Evolutionary conservation across 2,888 invertebrate genomes (phyloP).

Genomic region (Aspidapion aeneum): DNA sequence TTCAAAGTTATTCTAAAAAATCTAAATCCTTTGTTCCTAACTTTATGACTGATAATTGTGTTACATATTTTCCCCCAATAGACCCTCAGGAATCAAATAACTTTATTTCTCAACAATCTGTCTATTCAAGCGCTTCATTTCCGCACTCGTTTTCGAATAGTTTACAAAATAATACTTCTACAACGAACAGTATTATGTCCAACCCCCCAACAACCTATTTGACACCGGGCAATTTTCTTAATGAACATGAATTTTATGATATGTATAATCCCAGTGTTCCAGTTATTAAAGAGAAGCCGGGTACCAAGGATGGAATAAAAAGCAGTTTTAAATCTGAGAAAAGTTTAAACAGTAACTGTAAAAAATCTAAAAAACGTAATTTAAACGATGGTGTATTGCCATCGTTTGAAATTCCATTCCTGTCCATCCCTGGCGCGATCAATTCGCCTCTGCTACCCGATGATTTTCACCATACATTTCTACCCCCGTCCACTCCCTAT

Average conservation of each 20-base stretch:
- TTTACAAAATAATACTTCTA: conserved; percentile 39
- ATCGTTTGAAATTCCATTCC: conserved; percentile 44
- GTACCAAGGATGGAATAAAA: conserved; percentile 11
- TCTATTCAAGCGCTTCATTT: conserved; percentile 37
- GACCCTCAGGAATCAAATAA: conserved; percentile 41
- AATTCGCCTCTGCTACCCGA: conserved; percentile 47
- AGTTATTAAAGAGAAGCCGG: conserved; percentile 26
- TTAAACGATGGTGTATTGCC: conserved; percentile 34
- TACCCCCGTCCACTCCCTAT: conserved; percentile 43
- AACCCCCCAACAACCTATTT: not conserved
- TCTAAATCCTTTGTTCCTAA: conserved; percentile 38
- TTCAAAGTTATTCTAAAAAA: conserved; percentile 29
- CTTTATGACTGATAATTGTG: conserved; percentile 43
- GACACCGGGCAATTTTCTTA: not conserved
- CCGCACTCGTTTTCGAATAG: conserved; percentile 35
- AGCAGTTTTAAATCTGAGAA: conserved; percentile 27
- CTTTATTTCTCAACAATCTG: conserved; percentile 41
- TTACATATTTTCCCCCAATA: conserved; percentile 44
- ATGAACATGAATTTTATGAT: conserved; percentile 28
- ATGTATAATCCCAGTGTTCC: conserved; percentile 23
- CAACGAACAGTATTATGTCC: conserved; percentile 38
- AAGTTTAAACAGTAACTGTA: conserved; percentile 23
- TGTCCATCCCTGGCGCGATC: conserved; percentile 44
- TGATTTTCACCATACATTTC: conserved; percentile 45
- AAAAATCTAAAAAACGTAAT: conserved; percentile 37